Conservation (phyloP, 2,797 vertebrate species). For the Tympanoctomys barrerae region DNA sequence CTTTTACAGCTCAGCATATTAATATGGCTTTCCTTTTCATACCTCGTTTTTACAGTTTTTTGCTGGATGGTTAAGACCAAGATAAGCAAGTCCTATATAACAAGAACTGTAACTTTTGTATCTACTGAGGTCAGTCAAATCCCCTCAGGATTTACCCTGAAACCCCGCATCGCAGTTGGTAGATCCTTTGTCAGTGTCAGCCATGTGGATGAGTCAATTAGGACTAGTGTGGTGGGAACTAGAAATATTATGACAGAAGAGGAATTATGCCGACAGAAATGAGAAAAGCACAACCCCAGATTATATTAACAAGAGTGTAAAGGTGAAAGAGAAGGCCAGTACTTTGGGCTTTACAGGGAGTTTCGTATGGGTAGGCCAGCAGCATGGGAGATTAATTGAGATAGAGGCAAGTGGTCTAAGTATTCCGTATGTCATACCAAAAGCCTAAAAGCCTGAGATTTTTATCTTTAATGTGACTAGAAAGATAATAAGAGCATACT, state of each 20-base stretch:
- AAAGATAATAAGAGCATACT: neutral
- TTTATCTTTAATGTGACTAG: slow-evolving; percentile 19
- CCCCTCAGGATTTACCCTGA: no score
- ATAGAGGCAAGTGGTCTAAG: neutral
- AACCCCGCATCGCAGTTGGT: no score
- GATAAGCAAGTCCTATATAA: no score
- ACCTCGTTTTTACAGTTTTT: no score
- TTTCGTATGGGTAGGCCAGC: neutral
- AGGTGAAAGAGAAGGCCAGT: neutral
- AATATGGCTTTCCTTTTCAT: no score
- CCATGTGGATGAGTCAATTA: neutral
- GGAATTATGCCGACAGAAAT: neutral
- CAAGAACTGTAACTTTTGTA: no score
- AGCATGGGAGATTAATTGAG: neutral
- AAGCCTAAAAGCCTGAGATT: neutral
- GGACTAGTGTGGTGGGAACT: neutral
- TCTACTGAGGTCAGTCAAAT: no score
- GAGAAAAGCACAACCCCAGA: neutral
- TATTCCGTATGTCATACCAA: neutral
- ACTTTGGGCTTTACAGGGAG: neutral
- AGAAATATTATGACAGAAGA: neutral
- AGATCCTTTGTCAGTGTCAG: no score
- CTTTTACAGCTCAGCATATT: no score
- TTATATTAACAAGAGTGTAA: neutral
- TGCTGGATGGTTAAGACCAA: no score